Percentiles rank a stretch among this genome's conserved stretches.
These are phyloP conservation scores for Drosophila pseudotakahashii DNA, from an alignment of 2,888 invertebrate genomes.

Conservation along the genomic window DNA sequence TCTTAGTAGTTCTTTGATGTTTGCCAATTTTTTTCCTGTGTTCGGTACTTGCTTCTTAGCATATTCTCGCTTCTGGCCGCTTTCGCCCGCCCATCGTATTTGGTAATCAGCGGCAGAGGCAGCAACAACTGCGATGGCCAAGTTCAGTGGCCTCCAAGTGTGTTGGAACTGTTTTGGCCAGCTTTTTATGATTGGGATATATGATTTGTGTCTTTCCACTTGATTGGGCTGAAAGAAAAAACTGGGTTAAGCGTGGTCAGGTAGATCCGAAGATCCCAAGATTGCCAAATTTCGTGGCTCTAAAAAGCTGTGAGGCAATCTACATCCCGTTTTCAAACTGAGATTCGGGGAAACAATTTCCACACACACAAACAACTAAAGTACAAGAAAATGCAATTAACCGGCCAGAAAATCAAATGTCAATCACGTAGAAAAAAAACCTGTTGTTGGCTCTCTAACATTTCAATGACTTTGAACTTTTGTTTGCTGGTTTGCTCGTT, in stretches of 20 bases:
- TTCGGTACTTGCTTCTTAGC: slow-evolving; percentile 7
- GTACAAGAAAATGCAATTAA: slow-evolving; percentile 66
- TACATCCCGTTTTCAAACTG: neutral
- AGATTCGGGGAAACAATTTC: slow-evolving; percentile 30
- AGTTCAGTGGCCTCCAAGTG: slow-evolving; percentile 79
- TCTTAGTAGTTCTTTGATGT: too few species aligned
- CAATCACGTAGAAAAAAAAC: slow-evolving; percentile 72
- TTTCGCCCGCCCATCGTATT: slow-evolving; percentile 71
- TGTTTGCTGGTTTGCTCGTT: slow-evolving; percentile 24
- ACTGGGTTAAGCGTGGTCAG: slow-evolving; percentile 74
- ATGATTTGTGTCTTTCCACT: slow-evolving; percentile 25
- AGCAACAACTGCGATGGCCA: slow-evolving; percentile 46
- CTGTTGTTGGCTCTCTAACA: slow-evolving; percentile 59
- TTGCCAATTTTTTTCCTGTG: neutral
- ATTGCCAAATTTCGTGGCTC: slow-evolving; percentile 15
- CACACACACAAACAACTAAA: slow-evolving; percentile 30
- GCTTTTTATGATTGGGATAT: slow-evolving; percentile 27
- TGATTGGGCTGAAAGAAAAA: slow-evolving; percentile 20
- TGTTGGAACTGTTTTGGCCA: slow-evolving; percentile 58
- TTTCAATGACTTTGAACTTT: slow-evolving; percentile 79
- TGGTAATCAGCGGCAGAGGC: slow-evolving; percentile 65
- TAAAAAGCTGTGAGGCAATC: slow-evolving; percentile 18
- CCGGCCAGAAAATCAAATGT: slow-evolving; percentile 57
- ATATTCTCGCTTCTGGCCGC: slow-evolving; percentile 53
- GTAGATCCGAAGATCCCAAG: slow-evolving; percentile 12